phyloP scores from a whole-genome alignment of 2,113 vertebrate species.

The Antennarius striatus region DNA sequence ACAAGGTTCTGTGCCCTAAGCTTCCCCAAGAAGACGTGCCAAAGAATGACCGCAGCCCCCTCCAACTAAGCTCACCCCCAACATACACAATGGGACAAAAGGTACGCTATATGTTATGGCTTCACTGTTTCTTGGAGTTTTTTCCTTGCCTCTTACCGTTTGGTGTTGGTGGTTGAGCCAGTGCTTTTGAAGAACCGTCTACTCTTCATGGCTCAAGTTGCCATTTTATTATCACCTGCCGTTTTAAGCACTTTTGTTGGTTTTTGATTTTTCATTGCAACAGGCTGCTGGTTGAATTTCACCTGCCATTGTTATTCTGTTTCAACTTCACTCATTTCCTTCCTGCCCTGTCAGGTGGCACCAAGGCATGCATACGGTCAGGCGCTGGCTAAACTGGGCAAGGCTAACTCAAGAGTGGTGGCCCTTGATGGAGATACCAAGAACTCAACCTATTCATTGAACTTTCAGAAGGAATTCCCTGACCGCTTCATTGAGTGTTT shows the following conservation, averaged over 20 bases:
- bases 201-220: no score
- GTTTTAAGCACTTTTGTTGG: no score
- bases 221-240: no score
- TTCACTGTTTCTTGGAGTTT: no score
- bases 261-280: no score
- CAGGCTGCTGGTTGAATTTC: no score
- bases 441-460: constrained; percentile 86
- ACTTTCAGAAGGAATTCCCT: constrained; percentile 84
- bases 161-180: no score
- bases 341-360: constrained; percentile 73
- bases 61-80: constrained; percentile 74
- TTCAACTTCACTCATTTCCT: not conserved
- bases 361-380: constrained; percentile 84
- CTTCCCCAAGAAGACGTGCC: constrained; percentile 76
- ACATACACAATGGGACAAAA: constrained; percentile 81
- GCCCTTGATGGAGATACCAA: constrained; percentile 88
- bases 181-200: no score
- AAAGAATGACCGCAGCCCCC: constrained; percentile 37
- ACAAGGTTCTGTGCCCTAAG: constrained; percentile 70
- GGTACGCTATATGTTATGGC: constrained; percentile 64
- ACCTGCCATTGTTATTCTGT: not conserved
- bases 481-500: constrained; percentile 88
- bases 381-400: constrained; percentile 83
- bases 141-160: no score
- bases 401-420: constrained; percentile 79